Evolutionary conservation across 2,113 vertebrate genomes (phyloP).

Genomic region (Ramphastos sulfuratus): DNA sequence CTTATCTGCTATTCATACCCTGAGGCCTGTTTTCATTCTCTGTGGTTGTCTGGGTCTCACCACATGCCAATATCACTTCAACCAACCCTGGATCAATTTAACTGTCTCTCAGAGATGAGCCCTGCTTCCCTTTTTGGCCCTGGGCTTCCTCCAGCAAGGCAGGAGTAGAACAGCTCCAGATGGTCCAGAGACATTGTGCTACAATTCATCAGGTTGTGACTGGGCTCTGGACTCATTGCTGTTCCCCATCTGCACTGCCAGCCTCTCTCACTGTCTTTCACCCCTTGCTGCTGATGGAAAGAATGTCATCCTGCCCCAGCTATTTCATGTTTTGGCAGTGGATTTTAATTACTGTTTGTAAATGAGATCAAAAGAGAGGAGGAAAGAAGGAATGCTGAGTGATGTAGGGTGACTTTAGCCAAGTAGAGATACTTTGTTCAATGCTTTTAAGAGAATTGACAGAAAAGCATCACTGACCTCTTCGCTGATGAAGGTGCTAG

Average conservation of each 20-base stretch:
- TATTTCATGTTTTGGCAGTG: background rate
- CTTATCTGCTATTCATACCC: background rate
- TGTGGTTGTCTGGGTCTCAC: background rate
- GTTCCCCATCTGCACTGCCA: background rate
- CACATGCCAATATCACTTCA: background rate
- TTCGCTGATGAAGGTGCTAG: background rate
- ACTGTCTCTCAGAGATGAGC: background rate
- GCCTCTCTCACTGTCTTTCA: background rate
- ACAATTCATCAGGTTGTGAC: background rate
- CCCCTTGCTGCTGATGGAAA: background rate
- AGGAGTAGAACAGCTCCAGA: background rate
- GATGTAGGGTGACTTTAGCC: background rate
- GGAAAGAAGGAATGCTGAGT: background rate
- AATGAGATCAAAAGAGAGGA: background rate
- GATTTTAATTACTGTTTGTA: background rate
- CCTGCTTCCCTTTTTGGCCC: background rate
- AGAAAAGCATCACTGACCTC: background rate
- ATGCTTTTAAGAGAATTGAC: background rate
- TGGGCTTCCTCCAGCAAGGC: background rate
- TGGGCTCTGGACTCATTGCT: background rate
- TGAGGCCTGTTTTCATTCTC: background rate
- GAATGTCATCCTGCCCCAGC: background rate
- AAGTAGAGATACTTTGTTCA: background rate
- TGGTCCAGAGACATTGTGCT: background rate
- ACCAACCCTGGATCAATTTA: background rate